Evolutionary conservation across 2,113 vertebrate species (phyloP).

Genomic region (Rallus limicola): DNA sequence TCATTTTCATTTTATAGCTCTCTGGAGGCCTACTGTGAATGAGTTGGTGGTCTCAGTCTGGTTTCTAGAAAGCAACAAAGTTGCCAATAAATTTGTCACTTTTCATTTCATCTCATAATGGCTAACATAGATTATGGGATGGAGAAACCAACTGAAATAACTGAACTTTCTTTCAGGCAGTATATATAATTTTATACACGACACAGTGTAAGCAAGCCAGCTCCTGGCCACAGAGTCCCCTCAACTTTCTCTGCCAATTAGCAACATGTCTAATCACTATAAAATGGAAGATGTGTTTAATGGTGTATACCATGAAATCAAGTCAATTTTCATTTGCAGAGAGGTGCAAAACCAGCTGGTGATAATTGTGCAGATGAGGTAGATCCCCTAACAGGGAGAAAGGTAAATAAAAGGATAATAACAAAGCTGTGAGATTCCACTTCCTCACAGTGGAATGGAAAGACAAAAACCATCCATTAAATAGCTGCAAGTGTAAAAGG

Average conservation of each 20-base stretch:
- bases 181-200: neutral
- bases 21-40: neutral
- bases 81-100: neutral
- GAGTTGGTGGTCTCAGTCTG: neutral
- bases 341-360: neutral
- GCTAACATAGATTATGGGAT: neutral
- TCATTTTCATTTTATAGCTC: neutral
- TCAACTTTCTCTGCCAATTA: neutral
- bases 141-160: neutral
- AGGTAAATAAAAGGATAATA: neutral
- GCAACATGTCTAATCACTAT: neutral
- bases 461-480: neutral
- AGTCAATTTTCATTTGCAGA: neutral
- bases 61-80: neutral
- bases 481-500: neutral
- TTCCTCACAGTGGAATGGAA: neutral
- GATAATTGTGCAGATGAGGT: neutral
- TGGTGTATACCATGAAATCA: neutral
- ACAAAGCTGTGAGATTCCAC: neutral
- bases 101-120: neutral
- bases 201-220: neutral
- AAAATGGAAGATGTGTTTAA: neutral
- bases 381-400: neutral
- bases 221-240: neutral
- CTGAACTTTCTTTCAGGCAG: neutral